A percentile compares a stretch with the other conserved stretches of the same genome.
These are phyloP conservation scores for Phortica magna DNA, from an alignment of 2,888 invertebrate species.

Conservation along the genomic window DNA sequence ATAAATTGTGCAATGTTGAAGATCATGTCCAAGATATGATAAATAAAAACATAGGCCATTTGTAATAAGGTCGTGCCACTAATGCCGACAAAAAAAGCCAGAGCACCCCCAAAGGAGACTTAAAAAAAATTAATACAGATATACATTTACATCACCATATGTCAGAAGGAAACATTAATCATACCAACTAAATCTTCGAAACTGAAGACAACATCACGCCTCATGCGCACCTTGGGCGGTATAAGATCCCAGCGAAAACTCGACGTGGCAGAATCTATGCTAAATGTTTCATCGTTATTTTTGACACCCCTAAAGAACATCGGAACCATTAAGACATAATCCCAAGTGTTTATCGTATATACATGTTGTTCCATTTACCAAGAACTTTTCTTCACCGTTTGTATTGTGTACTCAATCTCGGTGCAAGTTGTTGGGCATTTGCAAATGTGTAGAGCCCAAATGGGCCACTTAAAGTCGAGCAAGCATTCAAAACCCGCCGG, in stretches of 20 bases:
- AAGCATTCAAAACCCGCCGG: constrained; percentile 75
- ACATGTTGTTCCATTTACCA: constrained; percentile 54
- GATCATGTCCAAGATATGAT: constrained; percentile 41
- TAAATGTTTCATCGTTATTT: constrained; percentile 54
- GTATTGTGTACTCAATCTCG: constrained; percentile 71
- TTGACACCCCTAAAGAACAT: constrained; percentile 57
- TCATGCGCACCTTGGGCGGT: constrained; percentile 79
- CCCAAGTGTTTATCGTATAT: not conserved
- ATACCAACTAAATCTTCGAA: constrained; percentile 81
- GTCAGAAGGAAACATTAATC: not conserved
- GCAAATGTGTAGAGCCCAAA: constrained; percentile 74
- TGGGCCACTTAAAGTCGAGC: constrained; percentile 75
- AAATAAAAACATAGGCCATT: constrained; percentile 51
- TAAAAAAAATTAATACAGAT: constrained; percentile 42
- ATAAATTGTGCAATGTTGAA: constrained; percentile 33
- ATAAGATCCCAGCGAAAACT: constrained; percentile 80
- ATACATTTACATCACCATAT: not conserved
- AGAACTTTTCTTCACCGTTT: constrained; percentile 72
- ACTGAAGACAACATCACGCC: constrained; percentile 80
- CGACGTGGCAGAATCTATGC: constrained; percentile 72
- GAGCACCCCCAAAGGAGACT: constrained; percentile 79
- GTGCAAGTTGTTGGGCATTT: constrained; percentile 75
- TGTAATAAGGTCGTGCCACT: constrained; percentile 79
- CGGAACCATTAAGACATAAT: not conserved
- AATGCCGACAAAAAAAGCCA: constrained; percentile 79